A percentile compares a stretch with the other conserved stretches of the same genome.
Evolutionary conservation across 2,888 invertebrate genomes (phyloP).

Genomic region (Tuberolachnus salignus): DNA sequence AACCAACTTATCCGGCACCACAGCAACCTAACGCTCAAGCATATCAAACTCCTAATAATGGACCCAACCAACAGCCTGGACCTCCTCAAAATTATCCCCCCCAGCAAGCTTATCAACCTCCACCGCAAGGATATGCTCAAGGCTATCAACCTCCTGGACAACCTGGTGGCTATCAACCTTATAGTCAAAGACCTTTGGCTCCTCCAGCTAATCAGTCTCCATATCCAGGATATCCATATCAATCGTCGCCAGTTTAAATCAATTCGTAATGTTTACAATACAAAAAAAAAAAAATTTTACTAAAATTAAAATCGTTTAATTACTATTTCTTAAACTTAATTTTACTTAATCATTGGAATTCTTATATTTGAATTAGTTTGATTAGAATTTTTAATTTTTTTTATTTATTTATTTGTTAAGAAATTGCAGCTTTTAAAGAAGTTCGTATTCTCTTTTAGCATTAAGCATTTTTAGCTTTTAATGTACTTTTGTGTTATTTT

Average conservation of each 20-base stretch:
- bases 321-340: not conserved
- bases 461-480: too few species aligned
- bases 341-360: conserved; percentile 11
- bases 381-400: too few species aligned
- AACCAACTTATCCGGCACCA: conserved; percentile 66
- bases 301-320: too few species aligned
- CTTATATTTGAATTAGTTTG: too few species aligned
- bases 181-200: conserved; percentile 68
- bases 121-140: conserved; percentile 63
- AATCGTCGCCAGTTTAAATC: conserved; percentile 74
- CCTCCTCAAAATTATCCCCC: conserved; percentile 70
- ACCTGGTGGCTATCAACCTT: conserved; percentile 66
- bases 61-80: conserved; percentile 68
- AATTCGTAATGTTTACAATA: too few species aligned
- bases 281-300: too few species aligned
- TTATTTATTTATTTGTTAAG: too few species aligned
- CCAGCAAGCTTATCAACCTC: conserved; percentile 68
- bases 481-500: too few species aligned
- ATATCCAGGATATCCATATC: conserved; percentile 73
- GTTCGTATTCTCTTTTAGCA: too few species aligned
- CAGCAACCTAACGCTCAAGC: conserved; percentile 70
- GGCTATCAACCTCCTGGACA: conserved; percentile 61
- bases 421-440: too few species aligned
- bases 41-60: conserved; percentile 67
- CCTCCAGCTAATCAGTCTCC: conserved; percentile 76